These are phyloP conservation scores for Drosophila yakuba DNA, from an alignment of 1,140 invertebrate genomes.

Conservation along the genomic window DNA sequence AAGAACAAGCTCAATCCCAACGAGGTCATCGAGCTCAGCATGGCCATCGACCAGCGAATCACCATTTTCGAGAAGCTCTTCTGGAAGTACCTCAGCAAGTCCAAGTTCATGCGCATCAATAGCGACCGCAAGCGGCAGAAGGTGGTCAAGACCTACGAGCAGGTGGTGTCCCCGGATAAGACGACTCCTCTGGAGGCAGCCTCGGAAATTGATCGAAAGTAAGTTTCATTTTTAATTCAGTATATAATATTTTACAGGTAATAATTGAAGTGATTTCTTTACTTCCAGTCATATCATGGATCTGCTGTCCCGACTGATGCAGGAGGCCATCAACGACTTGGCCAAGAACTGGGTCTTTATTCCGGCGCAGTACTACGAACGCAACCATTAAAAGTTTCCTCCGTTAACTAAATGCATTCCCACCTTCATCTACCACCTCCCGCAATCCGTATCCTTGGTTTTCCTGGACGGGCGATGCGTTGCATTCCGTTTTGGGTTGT, in stretches of 20 bases:
- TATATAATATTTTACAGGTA: too few species aligned
- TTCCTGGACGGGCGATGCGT: neutral
- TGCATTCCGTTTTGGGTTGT: slow-evolving; percentile 33
- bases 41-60: slow-evolving; percentile 69
- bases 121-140: slow-evolving; percentile 40
- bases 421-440: slow-evolving; percentile 10
- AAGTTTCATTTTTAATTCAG: neutral
- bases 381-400: slow-evolving; percentile 24
- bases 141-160: slow-evolving; percentile 53
- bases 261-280: too few species aligned
- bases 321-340: slow-evolving; percentile 67
- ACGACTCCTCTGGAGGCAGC: neutral
- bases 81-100: slow-evolving; percentile 77
- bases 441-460: slow-evolving; percentile 13
- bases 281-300: slow-evolving; percentile 52
- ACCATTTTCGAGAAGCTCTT: slow-evolving; percentile 83
- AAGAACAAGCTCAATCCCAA: slow-evolving; percentile 60
- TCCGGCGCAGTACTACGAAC: slow-evolving; percentile 66
- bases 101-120: slow-evolving; percentile 70
- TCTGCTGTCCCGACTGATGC: slow-evolving; percentile 59
- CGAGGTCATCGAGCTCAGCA: slow-evolving; percentile 67
- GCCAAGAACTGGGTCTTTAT: slow-evolving; percentile 79
- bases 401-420: slow-evolving; percentile 37
- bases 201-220: slow-evolving; percentile 52
- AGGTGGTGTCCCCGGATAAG: slow-evolving; percentile 19